A percentile compares a stretch with the other conserved stretches of the same genome.
These are phyloP conservation scores for Bos indicus DNA, from an alignment of 2,113 vertebrate genomes.

Conservation along the genomic window DNA sequence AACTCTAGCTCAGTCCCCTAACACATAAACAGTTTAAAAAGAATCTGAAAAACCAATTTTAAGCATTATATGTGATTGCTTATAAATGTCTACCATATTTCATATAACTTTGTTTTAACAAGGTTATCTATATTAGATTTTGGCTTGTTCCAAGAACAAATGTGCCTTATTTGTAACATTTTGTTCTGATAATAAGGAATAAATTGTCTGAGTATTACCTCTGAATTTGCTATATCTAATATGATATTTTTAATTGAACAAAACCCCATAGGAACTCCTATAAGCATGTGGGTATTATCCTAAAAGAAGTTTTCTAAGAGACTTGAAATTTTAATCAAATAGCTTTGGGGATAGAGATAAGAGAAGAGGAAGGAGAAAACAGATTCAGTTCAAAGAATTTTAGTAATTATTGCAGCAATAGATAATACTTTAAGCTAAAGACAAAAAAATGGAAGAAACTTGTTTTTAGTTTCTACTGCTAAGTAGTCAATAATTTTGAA, in stretches of 20 bases:
- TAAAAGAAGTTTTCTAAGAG: neutral
- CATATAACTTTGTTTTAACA: neutral
- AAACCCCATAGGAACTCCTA: neutral
- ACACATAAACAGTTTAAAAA: neutral
- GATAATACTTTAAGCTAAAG: neutral
- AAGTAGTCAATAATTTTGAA: neutral
- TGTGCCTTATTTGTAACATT: neutral
- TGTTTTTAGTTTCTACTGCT: neutral
- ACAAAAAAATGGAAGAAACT: neutral
- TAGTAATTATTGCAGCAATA: neutral
- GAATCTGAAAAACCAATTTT: neutral
- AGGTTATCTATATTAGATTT: neutral
- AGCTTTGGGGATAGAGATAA: neutral
- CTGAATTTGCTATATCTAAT: neutral
- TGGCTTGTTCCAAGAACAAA: neutral
- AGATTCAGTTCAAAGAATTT: slow-evolving; percentile 6
- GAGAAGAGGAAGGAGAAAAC: neutral
- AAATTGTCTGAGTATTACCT: neutral
- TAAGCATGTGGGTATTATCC: neutral
- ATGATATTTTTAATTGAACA: slow-evolving; percentile 17
- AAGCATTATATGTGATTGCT: neutral
- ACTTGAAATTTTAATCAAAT: slow-evolving; percentile 32
- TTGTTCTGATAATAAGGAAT: neutral
- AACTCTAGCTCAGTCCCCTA: neutral
- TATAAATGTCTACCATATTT: neutral